A percentile compares a stretch with the other conserved stretches of the same genome.
These are phyloP conservation scores for Menura novaehollandiae DNA, from an alignment of 2,113 vertebrate species.

Conservation along the genomic window DNA sequence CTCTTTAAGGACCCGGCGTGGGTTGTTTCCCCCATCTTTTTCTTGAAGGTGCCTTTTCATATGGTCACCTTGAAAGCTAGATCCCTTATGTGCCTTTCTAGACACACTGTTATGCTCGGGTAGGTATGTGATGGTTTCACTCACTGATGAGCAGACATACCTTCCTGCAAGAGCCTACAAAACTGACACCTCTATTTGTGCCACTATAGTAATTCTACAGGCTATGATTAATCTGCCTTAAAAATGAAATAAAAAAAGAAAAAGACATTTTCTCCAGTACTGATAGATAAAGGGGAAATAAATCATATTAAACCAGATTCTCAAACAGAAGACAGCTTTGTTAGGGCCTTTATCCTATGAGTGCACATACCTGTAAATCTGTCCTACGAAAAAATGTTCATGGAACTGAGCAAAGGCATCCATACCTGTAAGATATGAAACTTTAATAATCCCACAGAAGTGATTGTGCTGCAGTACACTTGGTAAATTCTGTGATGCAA, in stretches of 20 bases:
- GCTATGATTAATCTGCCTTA: neutral
- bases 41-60: neutral
- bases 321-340: neutral
- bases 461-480: neutral
- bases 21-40: neutral
- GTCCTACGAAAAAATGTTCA: neutral
- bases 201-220: neutral
- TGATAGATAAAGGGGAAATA: neutral
- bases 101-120: neutral
- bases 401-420: neutral
- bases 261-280: neutral
- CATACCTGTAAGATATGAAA: neutral
- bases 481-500: neutral
- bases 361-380: neutral
- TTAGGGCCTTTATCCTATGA: neutral
- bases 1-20: neutral
- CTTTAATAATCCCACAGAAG: neutral
- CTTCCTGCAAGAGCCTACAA: neutral
- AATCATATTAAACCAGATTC: neutral
- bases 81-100: neutral
- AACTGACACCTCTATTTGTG: neutral
- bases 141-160: neutral
- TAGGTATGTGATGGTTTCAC: neutral
- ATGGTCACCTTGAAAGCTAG: neutral
- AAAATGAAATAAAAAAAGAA: neutral